Conservation (phyloP, 2,888 invertebrate genomes). For the Reticulitermes lucifugus region DNA sequence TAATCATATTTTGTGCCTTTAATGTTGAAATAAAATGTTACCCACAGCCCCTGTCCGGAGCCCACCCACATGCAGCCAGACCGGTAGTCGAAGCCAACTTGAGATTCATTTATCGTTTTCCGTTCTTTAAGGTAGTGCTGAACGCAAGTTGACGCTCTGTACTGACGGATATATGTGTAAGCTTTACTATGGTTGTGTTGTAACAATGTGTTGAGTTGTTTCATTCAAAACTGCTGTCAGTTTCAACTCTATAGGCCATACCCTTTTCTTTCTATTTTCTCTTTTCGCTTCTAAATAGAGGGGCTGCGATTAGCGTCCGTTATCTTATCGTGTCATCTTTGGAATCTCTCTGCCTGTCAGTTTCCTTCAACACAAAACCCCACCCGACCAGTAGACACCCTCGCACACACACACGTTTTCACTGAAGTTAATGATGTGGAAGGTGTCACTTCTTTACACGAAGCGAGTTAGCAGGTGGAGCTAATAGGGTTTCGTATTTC, state of each 20-base stretch:
- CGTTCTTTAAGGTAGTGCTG: neutral
- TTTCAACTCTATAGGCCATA: slow-evolving; percentile 37
- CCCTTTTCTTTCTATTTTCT: neutral
- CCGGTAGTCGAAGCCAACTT: neutral
- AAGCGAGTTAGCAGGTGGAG: no score
- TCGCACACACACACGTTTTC: slow-evolving; percentile 19
- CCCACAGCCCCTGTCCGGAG: neutral
- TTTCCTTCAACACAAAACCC: slow-evolving; percentile 26
- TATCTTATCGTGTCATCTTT: slow-evolving; percentile 42
- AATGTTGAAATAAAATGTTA: neutral
- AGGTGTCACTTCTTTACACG: neutral
- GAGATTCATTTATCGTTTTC: neutral
- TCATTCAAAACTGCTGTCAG: slow-evolving; percentile 47
- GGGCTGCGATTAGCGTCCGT: slow-evolving; percentile 38
- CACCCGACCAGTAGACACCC: slow-evolving; percentile 13
- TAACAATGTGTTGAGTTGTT: slow-evolving; percentile 44
- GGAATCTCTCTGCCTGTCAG: slow-evolving; percentile 40
- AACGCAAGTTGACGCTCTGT: slow-evolving; percentile 1
- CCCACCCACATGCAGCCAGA: slow-evolving; percentile 11
- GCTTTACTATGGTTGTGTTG: slow-evolving; percentile 21
- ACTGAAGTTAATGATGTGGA: slow-evolving; percentile 28
- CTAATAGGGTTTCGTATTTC: no score
- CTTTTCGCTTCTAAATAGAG: neutral
- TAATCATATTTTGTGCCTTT: no score
- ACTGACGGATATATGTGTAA: neutral